These are phyloP conservation scores for Poecile atricapillus DNA, from an alignment of 2,113 vertebrate genomes.

Conservation along the genomic window DNA sequence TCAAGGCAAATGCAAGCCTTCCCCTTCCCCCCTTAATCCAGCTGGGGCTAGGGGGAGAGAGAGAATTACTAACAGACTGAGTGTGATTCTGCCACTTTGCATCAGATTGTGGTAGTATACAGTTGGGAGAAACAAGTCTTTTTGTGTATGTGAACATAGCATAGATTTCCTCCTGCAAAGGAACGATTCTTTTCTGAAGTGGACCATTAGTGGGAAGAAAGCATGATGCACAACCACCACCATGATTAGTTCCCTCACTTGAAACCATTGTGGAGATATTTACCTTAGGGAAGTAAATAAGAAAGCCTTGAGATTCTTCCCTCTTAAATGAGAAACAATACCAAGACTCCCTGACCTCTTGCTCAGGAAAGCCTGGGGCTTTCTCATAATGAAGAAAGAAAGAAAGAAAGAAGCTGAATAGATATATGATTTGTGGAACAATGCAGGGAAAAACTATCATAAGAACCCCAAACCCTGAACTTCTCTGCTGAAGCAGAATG, in stretches of 20 bases:
- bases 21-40: background rate
- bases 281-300: background rate
- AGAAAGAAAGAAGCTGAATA: background rate
- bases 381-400: background rate
- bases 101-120: background rate
- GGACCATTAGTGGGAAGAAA: background rate
- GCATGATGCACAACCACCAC: background rate
- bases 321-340: background rate
- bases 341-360: background rate
- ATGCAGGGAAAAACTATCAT: background rate
- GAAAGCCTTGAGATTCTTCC: background rate
- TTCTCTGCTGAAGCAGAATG: background rate
- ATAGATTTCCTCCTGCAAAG: background rate
- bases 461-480: background rate
- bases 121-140: background rate
- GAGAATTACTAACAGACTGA: background rate
- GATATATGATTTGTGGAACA: background rate
- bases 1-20: background rate
- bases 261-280: background rate
- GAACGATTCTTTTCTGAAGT: background rate
- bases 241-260: background rate
- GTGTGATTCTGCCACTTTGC: background rate
- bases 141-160: background rate
- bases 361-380: background rate
- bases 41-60: rapidly evolving